Percentiles rank a stretch among this genome's conserved stretches.
phyloP scores from a whole-genome alignment of 2,113 vertebrate genomes.

The Planiliza haematocheilus region DNA sequence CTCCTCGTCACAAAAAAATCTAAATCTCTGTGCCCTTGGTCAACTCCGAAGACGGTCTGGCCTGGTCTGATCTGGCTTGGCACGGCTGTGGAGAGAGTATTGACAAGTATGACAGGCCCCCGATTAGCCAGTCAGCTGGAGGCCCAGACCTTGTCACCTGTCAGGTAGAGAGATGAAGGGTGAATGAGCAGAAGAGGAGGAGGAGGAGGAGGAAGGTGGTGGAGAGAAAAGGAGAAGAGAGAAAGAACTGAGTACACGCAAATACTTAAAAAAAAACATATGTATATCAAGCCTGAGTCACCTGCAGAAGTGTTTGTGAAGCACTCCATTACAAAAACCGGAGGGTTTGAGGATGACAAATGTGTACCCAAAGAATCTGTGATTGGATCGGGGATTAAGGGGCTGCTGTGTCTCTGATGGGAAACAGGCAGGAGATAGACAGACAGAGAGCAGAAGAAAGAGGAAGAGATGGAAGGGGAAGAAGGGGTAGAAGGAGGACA shows the following conservation, averaged over 20 bases:
- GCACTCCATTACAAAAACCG: constrained; percentile 66
- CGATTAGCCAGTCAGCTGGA: constrained; percentile 98
- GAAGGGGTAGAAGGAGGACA: constrained; percentile 64
- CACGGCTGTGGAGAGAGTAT: constrained; percentile 86
- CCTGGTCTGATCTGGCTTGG: constrained; percentile 47
- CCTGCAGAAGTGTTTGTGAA: constrained; percentile 69
- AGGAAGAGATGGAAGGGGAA: constrained; percentile 27
- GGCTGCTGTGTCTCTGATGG: constrained; percentile 71
- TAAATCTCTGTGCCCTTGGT: constrained; percentile 74
- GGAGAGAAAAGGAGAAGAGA: background rate
- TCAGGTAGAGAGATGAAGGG: constrained; percentile 93
- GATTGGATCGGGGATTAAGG: constrained; percentile 80
- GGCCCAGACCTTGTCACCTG: constrained; percentile 94
- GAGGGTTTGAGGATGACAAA: constrained; percentile 74
- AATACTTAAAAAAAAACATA: constrained; percentile 49
- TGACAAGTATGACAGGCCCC: constrained; percentile 98
- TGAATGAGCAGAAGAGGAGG: constrained; percentile 77
- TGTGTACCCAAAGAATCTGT: constrained; percentile 74
- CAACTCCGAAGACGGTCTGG: constrained; percentile 72
- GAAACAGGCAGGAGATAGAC: constrained; percentile 61
- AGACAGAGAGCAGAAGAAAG: constrained; percentile 58
- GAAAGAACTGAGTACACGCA: constrained; percentile 38
- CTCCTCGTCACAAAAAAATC: constrained; percentile 33
- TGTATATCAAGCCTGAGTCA: constrained; percentile 59
- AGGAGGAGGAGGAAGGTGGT: constrained; percentile 18